Conservation (phyloP, 2,888 invertebrate genomes). For the Geophilus truncorum region DNA sequence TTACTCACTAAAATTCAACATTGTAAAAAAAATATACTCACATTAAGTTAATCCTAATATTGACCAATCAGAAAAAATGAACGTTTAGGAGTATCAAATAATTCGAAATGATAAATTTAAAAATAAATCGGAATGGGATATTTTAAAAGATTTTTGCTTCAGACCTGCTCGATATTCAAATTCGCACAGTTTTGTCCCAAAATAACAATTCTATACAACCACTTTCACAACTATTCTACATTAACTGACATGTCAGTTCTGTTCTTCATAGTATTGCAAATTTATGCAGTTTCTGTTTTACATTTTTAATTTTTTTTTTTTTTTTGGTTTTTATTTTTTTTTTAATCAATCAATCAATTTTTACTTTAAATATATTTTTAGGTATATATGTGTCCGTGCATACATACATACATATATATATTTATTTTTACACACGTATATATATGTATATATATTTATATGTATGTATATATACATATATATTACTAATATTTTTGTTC, state of each 20-base stretch:
- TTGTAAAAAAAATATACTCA: background rate
- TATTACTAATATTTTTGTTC: background rate
- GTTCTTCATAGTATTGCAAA: background rate
- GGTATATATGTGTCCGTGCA: background rate
- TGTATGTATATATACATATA: background rate
- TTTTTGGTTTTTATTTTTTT: background rate
- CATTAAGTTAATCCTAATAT: background rate
- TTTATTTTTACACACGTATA: background rate
- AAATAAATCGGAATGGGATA: background rate
- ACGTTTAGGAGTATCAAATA: background rate
- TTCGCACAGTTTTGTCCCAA: background rate
- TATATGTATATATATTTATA: slow-evolving; percentile 5
- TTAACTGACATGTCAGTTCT: background rate
- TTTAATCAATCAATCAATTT: background rate
- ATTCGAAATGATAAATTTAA: background rate
- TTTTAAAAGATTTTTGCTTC: background rate
- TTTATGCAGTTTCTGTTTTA: background rate
- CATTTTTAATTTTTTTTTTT: background rate
- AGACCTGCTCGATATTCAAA: background rate
- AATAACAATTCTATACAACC: background rate
- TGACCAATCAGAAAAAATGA: background rate
- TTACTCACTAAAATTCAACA: background rate
- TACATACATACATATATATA: background rate
- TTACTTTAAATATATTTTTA: background rate
- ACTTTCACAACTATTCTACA: background rate